A percentile compares a stretch with the other conserved stretches of the same genome.
Evolutionary conservation across 2,113 vertebrate species (phyloP).

Genomic region (Scalopus aquaticus): DNA sequence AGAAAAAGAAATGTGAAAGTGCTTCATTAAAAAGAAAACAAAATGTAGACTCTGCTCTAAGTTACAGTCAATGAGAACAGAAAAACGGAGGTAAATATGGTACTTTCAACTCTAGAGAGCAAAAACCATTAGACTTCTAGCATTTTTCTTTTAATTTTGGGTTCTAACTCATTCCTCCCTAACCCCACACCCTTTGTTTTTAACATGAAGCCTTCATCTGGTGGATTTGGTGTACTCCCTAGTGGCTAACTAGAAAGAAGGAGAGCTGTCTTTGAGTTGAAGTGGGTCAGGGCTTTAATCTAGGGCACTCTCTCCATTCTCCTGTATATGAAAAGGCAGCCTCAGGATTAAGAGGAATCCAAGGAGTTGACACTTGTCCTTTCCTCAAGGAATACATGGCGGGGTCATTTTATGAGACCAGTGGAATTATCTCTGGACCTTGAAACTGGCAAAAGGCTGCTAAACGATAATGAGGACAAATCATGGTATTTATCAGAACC

Average conservation of each 20-base stretch:
- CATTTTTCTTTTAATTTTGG: not conserved
- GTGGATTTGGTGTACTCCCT: not conserved
- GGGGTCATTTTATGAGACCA: not conserved
- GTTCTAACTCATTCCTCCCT: not conserved
- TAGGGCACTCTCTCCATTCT: not conserved
- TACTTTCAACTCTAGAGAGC: not conserved
- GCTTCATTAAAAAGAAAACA: not conserved
- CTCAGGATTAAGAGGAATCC: not conserved
- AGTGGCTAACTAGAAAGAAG: not conserved
- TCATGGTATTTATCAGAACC: not conserved
- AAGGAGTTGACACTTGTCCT: not conserved
- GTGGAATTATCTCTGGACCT: not conserved
- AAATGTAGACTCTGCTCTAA: not conserved
- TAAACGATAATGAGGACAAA: not conserved
- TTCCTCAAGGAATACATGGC: not conserved
- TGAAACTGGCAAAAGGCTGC: not conserved
- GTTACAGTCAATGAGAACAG: not conserved
- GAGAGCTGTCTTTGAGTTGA: not conserved
- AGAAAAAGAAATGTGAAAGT: not conserved
- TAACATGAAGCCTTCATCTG: not conserved
- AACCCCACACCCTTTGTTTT: not conserved
- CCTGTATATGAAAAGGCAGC: not conserved
- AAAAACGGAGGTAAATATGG: accelerated
- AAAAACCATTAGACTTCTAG: not conserved
- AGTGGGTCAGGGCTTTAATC: not conserved